Conservation (phyloP, 2,888 invertebrate genomes). For the Napeogenes inachia region DNA sequence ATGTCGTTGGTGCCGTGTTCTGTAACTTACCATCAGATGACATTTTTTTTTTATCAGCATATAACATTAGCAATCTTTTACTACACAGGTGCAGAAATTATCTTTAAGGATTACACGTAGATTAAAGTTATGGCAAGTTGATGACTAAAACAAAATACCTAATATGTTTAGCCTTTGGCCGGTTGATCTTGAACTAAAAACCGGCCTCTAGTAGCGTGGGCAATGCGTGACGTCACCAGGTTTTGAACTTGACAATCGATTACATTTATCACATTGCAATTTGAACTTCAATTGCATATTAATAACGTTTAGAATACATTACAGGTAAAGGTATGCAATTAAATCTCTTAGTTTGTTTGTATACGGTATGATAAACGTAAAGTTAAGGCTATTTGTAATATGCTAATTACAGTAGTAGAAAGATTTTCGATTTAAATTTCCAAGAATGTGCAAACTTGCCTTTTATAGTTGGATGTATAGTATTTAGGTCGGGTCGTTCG, state of each 20-base stretch:
- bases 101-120: background rate
- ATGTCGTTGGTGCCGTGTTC: no score
- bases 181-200: constrained; percentile 68
- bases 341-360: constrained; percentile 14
- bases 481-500: constrained; percentile 18
- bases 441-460: background rate
- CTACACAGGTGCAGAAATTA: no score
- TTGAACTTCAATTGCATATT: background rate
- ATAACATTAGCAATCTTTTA: no score
- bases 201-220: constrained; percentile 40
- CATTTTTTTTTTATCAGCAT: no score
- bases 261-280: background rate
- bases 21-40: no score
- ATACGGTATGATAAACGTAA: constrained; percentile 9
- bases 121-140: background rate
- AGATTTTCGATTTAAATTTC: background rate
- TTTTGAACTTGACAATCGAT: constrained; percentile 30
- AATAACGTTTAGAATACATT: background rate
- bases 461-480: background rate
- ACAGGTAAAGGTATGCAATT: background rate
- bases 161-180: constrained; percentile 16
- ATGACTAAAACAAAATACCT: constrained; percentile 6
- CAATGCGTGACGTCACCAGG: constrained; percentile 32
- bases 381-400: constrained; percentile 10
- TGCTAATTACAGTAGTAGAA: background rate